A percentile compares a stretch with the other conserved stretches of the same genome.
phyloP scores from a whole-genome alignment of 1,140 invertebrate genomes.

The Anastrepha obliqua region DNA sequence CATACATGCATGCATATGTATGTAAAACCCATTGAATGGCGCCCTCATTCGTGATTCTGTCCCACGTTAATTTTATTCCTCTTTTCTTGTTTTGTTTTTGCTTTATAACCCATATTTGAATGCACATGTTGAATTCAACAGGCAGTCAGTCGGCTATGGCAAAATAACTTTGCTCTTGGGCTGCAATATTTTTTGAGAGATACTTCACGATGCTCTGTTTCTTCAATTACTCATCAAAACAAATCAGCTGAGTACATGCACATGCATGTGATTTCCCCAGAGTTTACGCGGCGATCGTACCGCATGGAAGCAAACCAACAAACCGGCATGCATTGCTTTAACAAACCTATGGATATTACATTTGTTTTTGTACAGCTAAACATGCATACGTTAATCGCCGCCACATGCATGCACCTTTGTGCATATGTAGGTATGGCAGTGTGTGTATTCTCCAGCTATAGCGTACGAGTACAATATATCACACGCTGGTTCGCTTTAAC shows the following conservation, averaged over 20 bases:
- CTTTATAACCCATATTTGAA: not conserved
- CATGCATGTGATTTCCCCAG: not conserved
- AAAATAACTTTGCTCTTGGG: not conserved
- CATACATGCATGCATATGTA: no score
- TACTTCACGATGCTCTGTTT: not conserved
- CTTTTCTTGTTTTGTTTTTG: no score
- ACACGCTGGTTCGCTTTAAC: conserved; percentile 8
- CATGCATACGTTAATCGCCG: not conserved
- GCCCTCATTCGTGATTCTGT: no score
- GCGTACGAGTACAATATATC: conserved; percentile 11
- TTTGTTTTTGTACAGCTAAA: no score
- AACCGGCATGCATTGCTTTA: conserved; percentile 3
- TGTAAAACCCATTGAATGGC: no score
- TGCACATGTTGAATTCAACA: not conserved
- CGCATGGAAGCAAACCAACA: not conserved
- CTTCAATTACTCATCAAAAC: conserved; percentile 15
- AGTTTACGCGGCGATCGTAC: not conserved
- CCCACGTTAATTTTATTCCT: no score
- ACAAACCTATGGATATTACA: not conserved
- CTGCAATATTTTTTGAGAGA: not conserved
- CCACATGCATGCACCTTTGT: not conserved
- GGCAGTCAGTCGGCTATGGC: not conserved
- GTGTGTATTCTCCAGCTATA: not conserved
- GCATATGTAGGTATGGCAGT: not conserved
- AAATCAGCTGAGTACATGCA: not conserved